Evolutionary conservation across 2,797 vertebrate genomes (phyloP).

Genomic region (Lycodopsis pacificus): DNA sequence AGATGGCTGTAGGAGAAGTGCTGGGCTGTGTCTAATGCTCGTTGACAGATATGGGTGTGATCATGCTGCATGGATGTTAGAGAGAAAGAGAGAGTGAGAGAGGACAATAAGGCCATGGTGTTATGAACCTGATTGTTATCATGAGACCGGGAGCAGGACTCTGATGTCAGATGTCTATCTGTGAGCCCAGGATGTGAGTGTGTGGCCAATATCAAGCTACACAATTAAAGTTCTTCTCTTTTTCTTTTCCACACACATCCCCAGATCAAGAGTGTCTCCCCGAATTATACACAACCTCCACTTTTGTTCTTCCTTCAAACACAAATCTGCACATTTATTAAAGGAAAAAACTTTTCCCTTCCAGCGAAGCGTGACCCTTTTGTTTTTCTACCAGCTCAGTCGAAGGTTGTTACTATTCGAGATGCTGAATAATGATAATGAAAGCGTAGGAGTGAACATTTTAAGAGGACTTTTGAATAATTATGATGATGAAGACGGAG

Average conservation of each 20-base stretch:
- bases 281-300: constrained; percentile 13
- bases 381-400: constrained; percentile 20
- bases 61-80: constrained; percentile 63
- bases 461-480: constrained; percentile 50
- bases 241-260: not conserved
- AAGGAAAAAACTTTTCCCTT: constrained; percentile 11
- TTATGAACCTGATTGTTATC: constrained; percentile 64
- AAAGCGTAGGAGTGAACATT: constrained; percentile 52
- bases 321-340: constrained; percentile 33
- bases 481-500: constrained; percentile 50
- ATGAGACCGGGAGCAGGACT: constrained; percentile 46
- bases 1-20: constrained; percentile 26
- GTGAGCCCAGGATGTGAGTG: constrained; percentile 31
- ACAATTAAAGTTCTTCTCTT: not conserved
- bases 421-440: constrained; percentile 48
- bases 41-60: constrained; percentile 72
- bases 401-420: constrained; percentile 10
- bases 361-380: constrained; percentile 30
- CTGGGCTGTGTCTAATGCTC: constrained; percentile 65
- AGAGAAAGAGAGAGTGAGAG: constrained; percentile 35
- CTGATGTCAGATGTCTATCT: constrained; percentile 49
- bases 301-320: constrained; percentile 36
- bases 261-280: not conserved
- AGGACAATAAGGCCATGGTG: constrained; percentile 49
- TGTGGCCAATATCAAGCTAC: not conserved